Evolutionary conservation across 2,888 invertebrate genomes (phyloP).

Genomic region (Euzophera pinguis): DNA sequence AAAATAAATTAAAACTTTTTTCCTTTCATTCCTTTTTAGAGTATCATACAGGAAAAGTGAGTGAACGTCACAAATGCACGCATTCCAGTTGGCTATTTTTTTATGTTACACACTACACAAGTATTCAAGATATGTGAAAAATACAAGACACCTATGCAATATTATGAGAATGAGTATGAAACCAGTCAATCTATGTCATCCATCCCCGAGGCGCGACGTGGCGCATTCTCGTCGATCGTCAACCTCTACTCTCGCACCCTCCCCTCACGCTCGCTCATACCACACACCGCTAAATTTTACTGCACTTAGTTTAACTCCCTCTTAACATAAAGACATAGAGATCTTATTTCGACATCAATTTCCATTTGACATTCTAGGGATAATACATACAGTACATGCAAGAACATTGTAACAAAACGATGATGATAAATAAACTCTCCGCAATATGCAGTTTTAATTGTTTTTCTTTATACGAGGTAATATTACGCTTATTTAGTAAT

Average conservation of each 20-base stretch:
- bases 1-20: too few relatives aligned
- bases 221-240: constrained; percentile 71
- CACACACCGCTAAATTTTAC: constrained; percentile 10
- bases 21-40: too few relatives aligned
- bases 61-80: too few relatives aligned
- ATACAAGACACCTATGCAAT: constrained; percentile 31
- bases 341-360: constrained; percentile 23
- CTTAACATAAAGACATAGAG: constrained; percentile 44
- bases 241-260: constrained; percentile 51
- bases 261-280: constrained; percentile 37
- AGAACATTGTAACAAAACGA: constrained; percentile 6
- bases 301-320: constrained; percentile 5
- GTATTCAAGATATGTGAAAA: background rate
- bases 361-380: background rate
- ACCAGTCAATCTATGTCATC: constrained; percentile 55
- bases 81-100: too few relatives aligned
- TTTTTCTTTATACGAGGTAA: background rate
- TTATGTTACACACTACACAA: too few relatives aligned
- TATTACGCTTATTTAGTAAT: background rate
- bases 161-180: constrained; percentile 21
- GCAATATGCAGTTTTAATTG: constrained; percentile 7
- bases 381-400: too few relatives aligned
- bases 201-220: constrained; percentile 48
- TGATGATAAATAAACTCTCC: constrained; percentile 38
- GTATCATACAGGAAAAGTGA: too few relatives aligned